Evolutionary conservation across 2,797 vertebrate genomes (phyloP), one percentile per base, ranked within the genome.

Genomic region (Gallinago stenura): DNA sequence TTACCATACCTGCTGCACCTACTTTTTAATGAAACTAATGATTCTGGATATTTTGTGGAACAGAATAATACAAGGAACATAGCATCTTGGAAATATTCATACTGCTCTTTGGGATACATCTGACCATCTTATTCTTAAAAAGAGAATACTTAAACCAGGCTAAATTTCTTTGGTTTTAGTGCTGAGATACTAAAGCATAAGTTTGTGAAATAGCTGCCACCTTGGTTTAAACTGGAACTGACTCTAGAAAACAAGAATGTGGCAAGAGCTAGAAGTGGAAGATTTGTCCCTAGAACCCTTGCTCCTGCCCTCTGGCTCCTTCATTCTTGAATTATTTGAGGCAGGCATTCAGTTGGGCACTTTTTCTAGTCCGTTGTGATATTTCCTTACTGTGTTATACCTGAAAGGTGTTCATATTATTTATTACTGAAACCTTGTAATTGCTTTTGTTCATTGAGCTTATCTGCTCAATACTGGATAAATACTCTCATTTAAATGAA

Each of bases 401-500:
- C 58, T 1, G 0, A 79, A 94, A 79, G 39, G 21, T 72, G 78
- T 15, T 78, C 78, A 6, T 15, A 50, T 81, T 87, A 72, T 69
- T 37, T 86, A 0, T 76, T 71, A 65, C 28, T 76, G 70, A 84
- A 84, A 48, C 41, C 30, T 84, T 90, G 77, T 87, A 41, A 54
- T 90, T 82, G n/a, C 51, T 72, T 92, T 73, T 85, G 26, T 79
- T 95, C 75, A 37, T 39, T 46, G 28, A 90, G 20, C 35, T 87
- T 93, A 56, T 87, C 68, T 91, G 31, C 24, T 37, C 1, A 0
- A 21, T 83, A 58, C 53, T 75, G 62, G 13, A 41, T 85, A 92
- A 93, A 89, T 72, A 62, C 31, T 69, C 72, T 79, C 6, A 79
- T 93, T 91, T 84, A 79, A 92, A 60, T 79, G 62, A 76, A 76